phyloP scores from a whole-genome alignment of 1,140 invertebrate genomes.

The Bathynomus jamesi region DNA sequence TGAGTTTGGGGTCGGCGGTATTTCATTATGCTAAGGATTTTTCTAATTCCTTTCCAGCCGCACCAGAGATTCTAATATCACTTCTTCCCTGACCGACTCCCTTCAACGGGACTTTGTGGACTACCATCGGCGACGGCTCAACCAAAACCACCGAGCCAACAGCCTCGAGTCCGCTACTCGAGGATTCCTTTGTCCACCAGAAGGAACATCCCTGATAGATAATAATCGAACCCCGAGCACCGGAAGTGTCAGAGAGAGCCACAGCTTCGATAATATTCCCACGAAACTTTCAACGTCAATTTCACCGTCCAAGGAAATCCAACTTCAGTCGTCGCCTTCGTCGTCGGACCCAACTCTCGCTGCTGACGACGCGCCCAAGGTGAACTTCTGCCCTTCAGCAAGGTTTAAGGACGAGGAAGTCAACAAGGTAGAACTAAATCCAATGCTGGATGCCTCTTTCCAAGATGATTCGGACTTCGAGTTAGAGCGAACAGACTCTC shows the following conservation, averaged over 20 bases:
- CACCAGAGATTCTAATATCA: conserved; percentile 1
- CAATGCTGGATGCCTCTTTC: conserved; percentile 6
- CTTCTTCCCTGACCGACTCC: conserved; percentile 1
- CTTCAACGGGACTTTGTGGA: not conserved
- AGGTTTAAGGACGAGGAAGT: not conserved
- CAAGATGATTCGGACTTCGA: conserved; percentile 5
- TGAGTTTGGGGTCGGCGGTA: too few species aligned
- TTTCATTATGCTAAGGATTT: too few species aligned
- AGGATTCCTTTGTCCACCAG: conserved; percentile 26
- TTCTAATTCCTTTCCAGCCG: too few species aligned
- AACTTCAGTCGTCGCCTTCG: conserved; percentile 5
- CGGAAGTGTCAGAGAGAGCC: conserved; percentile 18
- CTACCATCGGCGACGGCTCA: not conserved
- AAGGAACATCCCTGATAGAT: not conserved
- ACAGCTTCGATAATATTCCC: conserved; percentile 23
- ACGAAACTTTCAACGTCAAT: conserved; percentile 12
- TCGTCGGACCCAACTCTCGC: conserved; percentile 26
- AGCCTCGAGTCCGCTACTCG: conserved; percentile 24
- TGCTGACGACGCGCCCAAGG: conserved; percentile 17
- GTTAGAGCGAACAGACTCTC: conserved; percentile 6
- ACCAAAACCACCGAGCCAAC: not conserved
- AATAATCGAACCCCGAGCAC: conserved; percentile 1
- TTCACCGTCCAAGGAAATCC: conserved; percentile 6
- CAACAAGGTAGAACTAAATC: not conserved
- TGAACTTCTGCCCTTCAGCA: conserved; percentile 23